These are phyloP conservation scores for Akabosia matsudoensis DNA, from an alignment of 1,140 invertebrate genomes.

Conservation along the genomic window DNA sequence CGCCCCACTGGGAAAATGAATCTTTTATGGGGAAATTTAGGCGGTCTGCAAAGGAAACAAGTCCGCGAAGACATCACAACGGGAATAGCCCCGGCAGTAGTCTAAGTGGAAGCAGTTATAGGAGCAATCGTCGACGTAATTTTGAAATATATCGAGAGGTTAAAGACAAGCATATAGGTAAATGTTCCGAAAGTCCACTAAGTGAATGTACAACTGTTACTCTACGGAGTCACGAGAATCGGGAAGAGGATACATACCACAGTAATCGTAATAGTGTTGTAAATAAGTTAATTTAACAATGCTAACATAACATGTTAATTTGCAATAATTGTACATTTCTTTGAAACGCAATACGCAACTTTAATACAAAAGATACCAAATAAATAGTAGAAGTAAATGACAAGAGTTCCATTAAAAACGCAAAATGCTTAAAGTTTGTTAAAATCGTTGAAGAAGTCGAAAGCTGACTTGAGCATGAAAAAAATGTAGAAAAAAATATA, in stretches of 20 bases:
- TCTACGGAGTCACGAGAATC: background rate
- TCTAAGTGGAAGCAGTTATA: background rate
- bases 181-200: background rate
- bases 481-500: too few relatives aligned
- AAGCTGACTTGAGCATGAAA: too few relatives aligned
- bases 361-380: too few relatives aligned
- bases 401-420: too few relatives aligned
- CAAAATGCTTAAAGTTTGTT: too few relatives aligned
- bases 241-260: background rate
- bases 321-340: too few relatives aligned
- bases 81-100: background rate
- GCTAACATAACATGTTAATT: background rate
- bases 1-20: background rate
- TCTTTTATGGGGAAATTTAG: background rate
- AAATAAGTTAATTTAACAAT: slow-evolving; percentile 8
- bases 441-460: too few relatives aligned
- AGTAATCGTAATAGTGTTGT: slow-evolving; percentile 5
- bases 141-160: background rate
- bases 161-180: background rate
- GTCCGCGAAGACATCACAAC: background rate
- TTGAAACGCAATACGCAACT: too few relatives aligned
- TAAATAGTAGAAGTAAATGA: too few relatives aligned
- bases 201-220: background rate
- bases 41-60: background rate
- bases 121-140: background rate